phyloP scores from a whole-genome alignment of 1,140 invertebrate species.

The Neomicropteryx cornuta region DNA sequence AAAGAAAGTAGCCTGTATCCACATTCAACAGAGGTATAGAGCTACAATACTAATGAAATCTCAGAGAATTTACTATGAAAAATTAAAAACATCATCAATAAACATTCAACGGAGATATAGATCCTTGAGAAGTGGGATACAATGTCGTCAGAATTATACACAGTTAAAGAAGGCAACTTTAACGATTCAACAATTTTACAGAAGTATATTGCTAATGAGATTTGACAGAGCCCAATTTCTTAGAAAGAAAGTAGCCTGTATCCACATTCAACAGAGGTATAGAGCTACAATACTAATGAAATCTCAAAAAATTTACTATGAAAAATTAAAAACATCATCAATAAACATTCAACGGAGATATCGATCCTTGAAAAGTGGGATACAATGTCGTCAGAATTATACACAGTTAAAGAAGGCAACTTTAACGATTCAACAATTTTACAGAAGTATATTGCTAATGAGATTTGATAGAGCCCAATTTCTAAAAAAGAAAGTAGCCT shows the following conservation, averaged over 20 bases:
- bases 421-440: conserved; percentile 27
- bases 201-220: conserved; percentile 20
- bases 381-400: conserved; percentile 13
- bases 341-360: conserved; percentile 18
- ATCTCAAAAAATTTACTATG: conserved; percentile 15
- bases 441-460: conserved; percentile 14
- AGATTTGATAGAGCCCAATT: conserved; percentile 11
- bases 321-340: conserved; percentile 13
- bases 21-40: conserved; percentile 25
- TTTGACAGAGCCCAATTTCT: conserved; percentile 20
- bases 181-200: conserved; percentile 29
- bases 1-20: conserved; percentile 18
- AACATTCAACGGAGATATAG: conserved; percentile 20
- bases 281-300: conserved; percentile 14
- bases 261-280: conserved; percentile 10
- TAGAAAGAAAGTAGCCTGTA: conserved; percentile 17
- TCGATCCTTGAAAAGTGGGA: conserved; percentile 11
- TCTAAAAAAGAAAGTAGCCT: conserved; percentile 9
- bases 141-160: conserved; percentile 21
- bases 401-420: conserved; percentile 17
- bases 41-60: conserved; percentile 20
- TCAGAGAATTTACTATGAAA: conserved; percentile 18
- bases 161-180: conserved; percentile 17
- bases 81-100: conserved; percentile 18
- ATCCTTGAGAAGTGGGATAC: conserved; percentile 8